Evolutionary conservation across 2,888 invertebrate species (phyloP).

Genomic region (Mesodorylaimus sp.): DNA sequence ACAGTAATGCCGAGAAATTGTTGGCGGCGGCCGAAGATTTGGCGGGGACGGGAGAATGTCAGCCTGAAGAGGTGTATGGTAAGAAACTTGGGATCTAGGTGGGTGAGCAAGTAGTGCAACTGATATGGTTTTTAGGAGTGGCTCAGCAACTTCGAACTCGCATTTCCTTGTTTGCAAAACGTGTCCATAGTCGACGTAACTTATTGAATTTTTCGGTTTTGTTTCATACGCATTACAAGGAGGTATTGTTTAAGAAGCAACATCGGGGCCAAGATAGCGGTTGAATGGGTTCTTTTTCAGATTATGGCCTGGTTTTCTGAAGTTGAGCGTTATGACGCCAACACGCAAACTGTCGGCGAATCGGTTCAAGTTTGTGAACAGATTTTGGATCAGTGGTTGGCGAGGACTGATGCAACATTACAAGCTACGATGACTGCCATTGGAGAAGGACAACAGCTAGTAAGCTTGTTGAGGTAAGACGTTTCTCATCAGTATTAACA

Average conservation of each 20-base stretch:
- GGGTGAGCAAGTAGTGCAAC: too few species aligned
- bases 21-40: slow-evolving; percentile 85
- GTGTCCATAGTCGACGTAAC: slow-evolving; percentile 70
- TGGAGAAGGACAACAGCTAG: slow-evolving; percentile 23
- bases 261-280: background rate
- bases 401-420: slow-evolving; percentile 23
- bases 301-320: slow-evolving; percentile 25
- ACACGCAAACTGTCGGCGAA: slow-evolving; percentile 15
- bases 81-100: too few species aligned
- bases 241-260: slow-evolving; percentile 40
- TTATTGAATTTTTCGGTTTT: slow-evolving; percentile 78
- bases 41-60: slow-evolving; percentile 84
- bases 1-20: slow-evolving; percentile 91
- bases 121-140: too few species aligned
- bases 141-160: slow-evolving; percentile 80
- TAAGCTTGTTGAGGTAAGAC: slow-evolving; percentile 14
- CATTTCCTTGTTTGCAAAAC: slow-evolving; percentile 75
- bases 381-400: slow-evolving; percentile 20
- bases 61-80: slow-evolving; percentile 87
- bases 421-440: slow-evolving; percentile 18
- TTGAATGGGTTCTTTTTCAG: slow-evolving; percentile 14
- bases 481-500: too few species aligned
- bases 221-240: slow-evolving; percentile 87
- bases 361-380: slow-evolving; percentile 20
- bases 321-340: slow-evolving; percentile 18